These are phyloP conservation scores for Aporophyla nigra DNA, from an alignment of 2,888 invertebrate species.

Conservation along the genomic window DNA sequence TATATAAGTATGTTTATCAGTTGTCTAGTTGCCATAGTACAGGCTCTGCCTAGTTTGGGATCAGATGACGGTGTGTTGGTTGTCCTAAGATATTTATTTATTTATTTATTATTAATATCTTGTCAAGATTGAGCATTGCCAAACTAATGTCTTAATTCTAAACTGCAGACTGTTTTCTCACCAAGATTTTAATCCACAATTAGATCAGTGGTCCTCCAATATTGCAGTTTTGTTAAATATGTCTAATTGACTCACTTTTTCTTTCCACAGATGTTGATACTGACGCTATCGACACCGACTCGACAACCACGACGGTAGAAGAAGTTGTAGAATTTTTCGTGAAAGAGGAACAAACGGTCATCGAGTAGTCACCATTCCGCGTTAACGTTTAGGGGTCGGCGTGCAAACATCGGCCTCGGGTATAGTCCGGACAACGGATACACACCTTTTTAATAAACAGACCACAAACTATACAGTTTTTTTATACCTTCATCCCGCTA, in stretches of 20 bases:
- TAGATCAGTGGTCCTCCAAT: background rate
- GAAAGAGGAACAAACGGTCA: slow-evolving; percentile 96
- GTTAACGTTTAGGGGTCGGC: slow-evolving; percentile 80
- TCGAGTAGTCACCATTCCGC: slow-evolving; percentile 92
- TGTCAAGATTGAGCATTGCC: too few relatives aligned
- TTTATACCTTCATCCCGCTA: slow-evolving; percentile 79
- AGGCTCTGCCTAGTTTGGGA: too few relatives aligned
- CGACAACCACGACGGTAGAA: slow-evolving; percentile 95
- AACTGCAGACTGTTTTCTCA: too few relatives aligned
- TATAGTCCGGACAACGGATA: slow-evolving; percentile 65
- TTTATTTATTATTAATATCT: too few relatives aligned
- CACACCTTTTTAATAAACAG: slow-evolving; percentile 74
- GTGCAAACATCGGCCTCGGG: slow-evolving; percentile 75
- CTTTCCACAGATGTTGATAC: slow-evolving; percentile 95
- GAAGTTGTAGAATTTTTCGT: slow-evolving; percentile 99
- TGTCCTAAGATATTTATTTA: too few relatives aligned
- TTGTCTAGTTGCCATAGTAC: too few relatives aligned
- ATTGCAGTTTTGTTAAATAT: background rate
- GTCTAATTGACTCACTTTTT: slow-evolving; percentile 51
- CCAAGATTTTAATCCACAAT: background rate
- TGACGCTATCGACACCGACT: slow-evolving; percentile 97
- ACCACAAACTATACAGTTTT: slow-evolving; percentile 75
- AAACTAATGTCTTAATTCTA: too few relatives aligned
- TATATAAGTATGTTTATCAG: too few relatives aligned
- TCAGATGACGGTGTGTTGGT: too few relatives aligned